Evolutionary conservation across 2,888 invertebrate species (phyloP), one percentile per base, ranked within the genome.

Genomic region (Rhingia campestris): DNA sequence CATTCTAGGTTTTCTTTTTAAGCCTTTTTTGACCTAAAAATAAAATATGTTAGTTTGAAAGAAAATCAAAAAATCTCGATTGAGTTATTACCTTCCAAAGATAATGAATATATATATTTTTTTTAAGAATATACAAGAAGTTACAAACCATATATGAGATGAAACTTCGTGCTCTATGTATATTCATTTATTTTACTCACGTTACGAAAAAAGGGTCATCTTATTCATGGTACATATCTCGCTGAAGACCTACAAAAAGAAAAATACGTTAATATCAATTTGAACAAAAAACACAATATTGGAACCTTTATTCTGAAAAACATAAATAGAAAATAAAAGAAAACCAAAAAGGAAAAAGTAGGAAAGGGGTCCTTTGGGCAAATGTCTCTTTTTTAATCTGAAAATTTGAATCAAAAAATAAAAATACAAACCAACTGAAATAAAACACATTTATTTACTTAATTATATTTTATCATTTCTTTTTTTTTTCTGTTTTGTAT

Each of bases 261-360:
- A 82, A 86, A 87, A 87, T 87, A 86, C 58, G 81, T 86, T 81
- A 79, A 80, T 81, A 30, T 2, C 49, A 54, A 22, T 59, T 59
- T 30, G 4, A 56, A 63, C 6, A 49, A 22, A 22, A 2, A 10
- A 2, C 39, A 69, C 66, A 56, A 45, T 4, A 75, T 35, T 70
- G 67, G 53, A 81, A 63, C 37, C 51, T n/a, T 14, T 41, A 33
- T 49, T 56, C 77, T 81, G 59, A 76, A 74, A 76, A 2, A 22
- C 2, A 2, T 1, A 22, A 22, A 22, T 22, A 80, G 72, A 79
- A 69, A 86, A 9, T 67, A 59, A 58, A 58, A 59, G 14, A 66
- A 66, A 43, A 79, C 0, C 4, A 81, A 85, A 75, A 82, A 67
- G 86, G 9, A n/a, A 14, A 45, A 75, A 5, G n/a, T n/a, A 12